Conservation (phyloP, 2,797 vertebrate genomes). For the Ambastaia sidthimunki region DNA sequence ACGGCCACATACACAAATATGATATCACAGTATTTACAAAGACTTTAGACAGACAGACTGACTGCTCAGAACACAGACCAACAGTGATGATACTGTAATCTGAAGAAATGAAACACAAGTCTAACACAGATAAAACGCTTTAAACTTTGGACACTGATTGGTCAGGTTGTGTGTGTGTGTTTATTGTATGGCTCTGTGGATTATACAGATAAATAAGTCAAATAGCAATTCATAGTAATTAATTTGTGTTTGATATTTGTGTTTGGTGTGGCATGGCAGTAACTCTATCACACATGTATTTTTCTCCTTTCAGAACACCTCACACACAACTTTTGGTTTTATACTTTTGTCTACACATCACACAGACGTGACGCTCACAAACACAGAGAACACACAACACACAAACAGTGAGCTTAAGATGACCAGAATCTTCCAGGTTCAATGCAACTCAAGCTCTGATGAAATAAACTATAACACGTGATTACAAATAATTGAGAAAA, state of each 20-base stretch:
- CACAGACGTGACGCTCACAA: slow-evolving; percentile 12
- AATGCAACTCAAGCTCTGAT: not conserved
- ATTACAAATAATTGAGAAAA: too few relatives aligned
- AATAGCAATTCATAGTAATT: not conserved
- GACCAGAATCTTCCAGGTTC: not conserved
- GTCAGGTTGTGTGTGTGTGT: too few relatives aligned
- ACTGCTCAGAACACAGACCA: too few relatives aligned
- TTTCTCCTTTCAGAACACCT: too few relatives aligned
- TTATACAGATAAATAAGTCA: not conserved
- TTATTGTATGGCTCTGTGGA: not conserved
- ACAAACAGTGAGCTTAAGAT: slow-evolving; percentile 1
- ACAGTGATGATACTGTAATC: too few relatives aligned
- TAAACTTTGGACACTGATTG: too few relatives aligned
- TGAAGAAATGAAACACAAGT: too few relatives aligned
- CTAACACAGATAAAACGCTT: too few relatives aligned
- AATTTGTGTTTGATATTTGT: not conserved
- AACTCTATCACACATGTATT: not conserved
- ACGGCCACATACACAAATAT: too few relatives aligned
- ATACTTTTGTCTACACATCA: slow-evolving; percentile 3
- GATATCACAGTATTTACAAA: too few relatives aligned
- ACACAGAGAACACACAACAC: slow-evolving; percentile 11
- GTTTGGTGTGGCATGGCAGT: slow-evolving; percentile 32
- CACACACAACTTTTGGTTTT: not conserved
- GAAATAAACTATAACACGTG: too few relatives aligned
- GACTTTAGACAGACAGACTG: too few relatives aligned